Percentiles rank a stretch among this genome's conserved stretches.
phyloP scores from a whole-genome alignment of 1,140 invertebrate genomes.

The Aethina tumida region DNA sequence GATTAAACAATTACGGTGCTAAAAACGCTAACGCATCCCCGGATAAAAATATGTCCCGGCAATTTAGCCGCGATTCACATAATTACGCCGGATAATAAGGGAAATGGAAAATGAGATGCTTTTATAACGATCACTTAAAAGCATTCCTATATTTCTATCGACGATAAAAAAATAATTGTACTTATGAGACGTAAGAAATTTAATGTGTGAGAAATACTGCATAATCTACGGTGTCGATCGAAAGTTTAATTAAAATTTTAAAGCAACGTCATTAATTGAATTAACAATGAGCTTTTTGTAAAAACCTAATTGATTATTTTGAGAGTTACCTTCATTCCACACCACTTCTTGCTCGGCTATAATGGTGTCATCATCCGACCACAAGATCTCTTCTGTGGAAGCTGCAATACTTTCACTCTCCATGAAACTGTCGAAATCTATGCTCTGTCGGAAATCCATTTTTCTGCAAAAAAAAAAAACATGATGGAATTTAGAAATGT shows the following conservation, averaged over 20 bases:
- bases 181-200: neutral
- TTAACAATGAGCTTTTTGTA: too few relatives aligned
- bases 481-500: too few relatives aligned
- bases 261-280: too few relatives aligned
- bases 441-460: constrained; percentile 25
- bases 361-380: constrained; percentile 36
- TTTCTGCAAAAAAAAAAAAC: constrained; percentile 10
- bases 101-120: too few relatives aligned
- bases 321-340: constrained; percentile 33
- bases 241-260: too few relatives aligned
- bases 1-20: too few relatives aligned
- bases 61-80: too few relatives aligned
- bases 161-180: neutral
- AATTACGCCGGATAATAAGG: too few relatives aligned
- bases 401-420: constrained; percentile 33
- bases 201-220: neutral
- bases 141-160: neutral
- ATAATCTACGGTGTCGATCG: neutral
- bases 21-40: too few relatives aligned
- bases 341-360: constrained; percentile 33
- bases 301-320: too few relatives aligned
- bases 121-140: too few relatives aligned
- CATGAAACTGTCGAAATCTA: constrained; percentile 33
- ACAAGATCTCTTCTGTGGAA: constrained; percentile 35
- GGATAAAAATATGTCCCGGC: too few relatives aligned